These are phyloP conservation scores for Balaenoptera acutorostrata DNA, from an alignment of 2,113 vertebrate species.

Conservation along the genomic window DNA sequence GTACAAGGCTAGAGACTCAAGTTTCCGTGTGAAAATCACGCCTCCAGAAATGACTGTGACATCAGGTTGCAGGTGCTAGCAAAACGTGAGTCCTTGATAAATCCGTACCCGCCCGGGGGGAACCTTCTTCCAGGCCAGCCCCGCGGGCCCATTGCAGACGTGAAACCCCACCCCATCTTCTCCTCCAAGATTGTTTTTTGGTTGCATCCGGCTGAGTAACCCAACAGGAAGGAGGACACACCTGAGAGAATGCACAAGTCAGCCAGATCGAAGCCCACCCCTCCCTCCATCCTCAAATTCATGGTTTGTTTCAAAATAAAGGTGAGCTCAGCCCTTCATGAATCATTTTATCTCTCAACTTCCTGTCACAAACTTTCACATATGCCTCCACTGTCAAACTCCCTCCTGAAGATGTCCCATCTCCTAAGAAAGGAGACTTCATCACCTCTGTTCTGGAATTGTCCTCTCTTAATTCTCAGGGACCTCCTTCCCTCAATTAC, in stretches of 20 bases:
- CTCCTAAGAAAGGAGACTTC: not conserved
- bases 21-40: not conserved
- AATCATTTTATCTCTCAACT: not conserved
- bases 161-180: not conserved
- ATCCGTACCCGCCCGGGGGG: accelerated
- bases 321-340: not conserved
- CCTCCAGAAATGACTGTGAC: not conserved
- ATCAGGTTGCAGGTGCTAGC: too few species aligned
- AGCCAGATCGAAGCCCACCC: too few species aligned
- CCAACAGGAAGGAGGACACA: not conserved
- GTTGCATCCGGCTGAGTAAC: not conserved
- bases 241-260: not conserved
- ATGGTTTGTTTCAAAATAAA: not conserved
- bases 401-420: not conserved
- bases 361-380: not conserved
- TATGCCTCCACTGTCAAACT: not conserved
- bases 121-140: not conserved
- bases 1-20: not conserved
- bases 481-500: not conserved
- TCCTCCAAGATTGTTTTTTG: not conserved
- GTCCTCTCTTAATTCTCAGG: not conserved
- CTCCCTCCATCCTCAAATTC: not conserved
- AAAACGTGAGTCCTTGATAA: not conserved
- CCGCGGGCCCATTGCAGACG: not conserved
- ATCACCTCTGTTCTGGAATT: not conserved